Conservation (phyloP, 2,113 vertebrate genomes). For the Eptatretus burgeri region DNA sequence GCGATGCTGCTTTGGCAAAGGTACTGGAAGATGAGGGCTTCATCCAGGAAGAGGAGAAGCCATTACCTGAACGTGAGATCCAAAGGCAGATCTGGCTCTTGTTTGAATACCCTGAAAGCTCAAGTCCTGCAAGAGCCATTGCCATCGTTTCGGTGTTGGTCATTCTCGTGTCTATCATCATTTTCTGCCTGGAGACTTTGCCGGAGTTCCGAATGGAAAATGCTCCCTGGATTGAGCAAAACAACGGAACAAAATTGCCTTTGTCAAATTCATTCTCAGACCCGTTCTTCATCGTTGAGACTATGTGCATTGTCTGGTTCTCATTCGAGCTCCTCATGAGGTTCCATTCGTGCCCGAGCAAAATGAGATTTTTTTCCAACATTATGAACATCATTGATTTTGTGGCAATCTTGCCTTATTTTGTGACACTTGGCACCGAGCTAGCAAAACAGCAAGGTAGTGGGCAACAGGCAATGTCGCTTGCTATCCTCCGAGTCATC, state of each 20-base stretch:
- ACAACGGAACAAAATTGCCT: constrained; percentile 10
- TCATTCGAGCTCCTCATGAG: constrained; percentile 47
- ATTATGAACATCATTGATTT: constrained; percentile 80
- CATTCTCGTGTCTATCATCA: constrained; percentile 64
- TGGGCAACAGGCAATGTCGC: constrained; percentile 30
- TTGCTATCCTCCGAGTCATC: constrained; percentile 54
- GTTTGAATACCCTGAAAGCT: constrained; percentile 65
- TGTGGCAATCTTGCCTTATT: constrained; percentile 60
- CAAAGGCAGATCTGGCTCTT: constrained; percentile 44
- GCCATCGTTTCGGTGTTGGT: constrained; percentile 64
- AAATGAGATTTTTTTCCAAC: constrained; percentile 43
- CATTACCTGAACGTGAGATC: constrained; percentile 25
- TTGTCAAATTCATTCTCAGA: constrained; percentile 25
- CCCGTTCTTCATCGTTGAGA: constrained; percentile 60
- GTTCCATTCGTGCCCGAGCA: constrained; percentile 33
- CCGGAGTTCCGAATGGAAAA: constrained; percentile 46
- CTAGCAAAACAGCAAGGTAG: constrained; percentile 30
- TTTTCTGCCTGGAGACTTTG: constrained; percentile 69
- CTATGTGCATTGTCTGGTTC: constrained; percentile 65
- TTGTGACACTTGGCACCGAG: constrained; percentile 49
- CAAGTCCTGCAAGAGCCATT: constrained; percentile 38
- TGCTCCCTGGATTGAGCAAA: constrained; percentile 17
- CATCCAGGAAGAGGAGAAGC: constrained; percentile 23
- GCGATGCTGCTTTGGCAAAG: constrained; percentile 30
- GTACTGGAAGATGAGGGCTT: constrained; percentile 61